Percentiles rank a stretch among this genome's conserved stretches.
Conservation (phyloP, 2,113 vertebrate species). For the Romanogobio albipinnatus region DNA sequence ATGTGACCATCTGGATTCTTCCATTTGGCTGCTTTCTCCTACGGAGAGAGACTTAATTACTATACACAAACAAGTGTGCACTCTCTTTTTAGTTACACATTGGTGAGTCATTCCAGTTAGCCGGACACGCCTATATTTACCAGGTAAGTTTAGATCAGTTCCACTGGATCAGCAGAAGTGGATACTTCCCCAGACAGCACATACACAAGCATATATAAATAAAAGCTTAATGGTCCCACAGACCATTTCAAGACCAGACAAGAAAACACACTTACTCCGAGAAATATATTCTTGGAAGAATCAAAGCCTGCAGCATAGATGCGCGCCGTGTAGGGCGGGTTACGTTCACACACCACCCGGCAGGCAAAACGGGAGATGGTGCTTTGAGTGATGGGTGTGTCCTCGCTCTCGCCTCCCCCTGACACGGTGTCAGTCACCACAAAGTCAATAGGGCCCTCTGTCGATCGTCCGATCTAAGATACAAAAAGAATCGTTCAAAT, state of each 20-base stretch:
- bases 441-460: constrained; percentile 97
- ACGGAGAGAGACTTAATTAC: constrained; percentile 13
- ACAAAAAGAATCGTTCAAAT: constrained; percentile 1
- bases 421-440: constrained; percentile 97
- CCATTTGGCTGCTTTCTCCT: constrained; percentile 99
- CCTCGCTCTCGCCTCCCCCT: constrained; percentile 86
- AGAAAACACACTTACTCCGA: constrained; percentile 84
- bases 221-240: constrained; percentile 10
- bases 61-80: background rate
- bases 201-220: constrained; percentile 30
- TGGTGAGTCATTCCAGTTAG: constrained; percentile 23
- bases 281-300: constrained; percentile 98
- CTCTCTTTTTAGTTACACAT: constrained; percentile 20
- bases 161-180: constrained; percentile 42
- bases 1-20: constrained; percentile 99
- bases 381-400: constrained; percentile 94
- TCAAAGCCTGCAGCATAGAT: constrained; percentile 98
- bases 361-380: constrained; percentile 98
- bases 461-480: constrained; percentile 92
- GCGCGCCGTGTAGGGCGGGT: constrained; percentile 87
- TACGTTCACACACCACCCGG: constrained; percentile 93
- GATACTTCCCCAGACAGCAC: constrained; percentile 23
- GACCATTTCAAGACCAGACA: background rate
- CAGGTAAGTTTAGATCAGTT: constrained; percentile 37
- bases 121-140: constrained; percentile 42